These are phyloP conservation scores for Oxycera nigricornis DNA, from an alignment of 2,888 invertebrate species.

Conservation along the genomic window DNA sequence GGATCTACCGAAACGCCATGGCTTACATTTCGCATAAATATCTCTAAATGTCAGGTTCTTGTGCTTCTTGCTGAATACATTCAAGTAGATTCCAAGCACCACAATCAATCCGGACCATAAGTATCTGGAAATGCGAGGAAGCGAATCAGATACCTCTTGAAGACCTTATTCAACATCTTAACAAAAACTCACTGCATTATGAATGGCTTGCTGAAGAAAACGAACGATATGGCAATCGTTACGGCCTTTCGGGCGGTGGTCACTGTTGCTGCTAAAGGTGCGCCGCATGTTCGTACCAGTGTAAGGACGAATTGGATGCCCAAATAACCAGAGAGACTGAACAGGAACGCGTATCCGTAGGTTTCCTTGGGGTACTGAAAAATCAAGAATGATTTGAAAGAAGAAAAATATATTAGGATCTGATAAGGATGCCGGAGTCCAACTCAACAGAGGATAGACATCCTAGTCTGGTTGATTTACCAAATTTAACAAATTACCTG, in stretches of 20 bases:
- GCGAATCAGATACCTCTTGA: not conserved
- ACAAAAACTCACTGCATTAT: conserved; percentile 80
- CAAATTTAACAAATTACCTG: conserved; percentile 65
- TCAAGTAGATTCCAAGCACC: conserved; percentile 90
- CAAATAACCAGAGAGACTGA: conserved; percentile 89
- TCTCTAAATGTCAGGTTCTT: conserved; percentile 59
- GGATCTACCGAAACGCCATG: not conserved
- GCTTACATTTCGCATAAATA: conserved; percentile 31
- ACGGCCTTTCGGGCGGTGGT: conserved; percentile 91
- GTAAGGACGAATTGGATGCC: conserved; percentile 94
- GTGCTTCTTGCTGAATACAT: conserved; percentile 81
- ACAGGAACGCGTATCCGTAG: conserved; percentile 84
- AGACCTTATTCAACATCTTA: not conserved
- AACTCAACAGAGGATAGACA: not conserved
- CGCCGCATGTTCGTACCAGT: conserved; percentile 86
- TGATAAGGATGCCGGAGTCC: not conserved
- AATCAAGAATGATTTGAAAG: conserved; percentile 36
- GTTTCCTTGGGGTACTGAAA: conserved; percentile 75
- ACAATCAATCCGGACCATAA: conserved; percentile 90
- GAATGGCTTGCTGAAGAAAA: conserved; percentile 94
- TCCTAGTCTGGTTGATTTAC: not conserved
- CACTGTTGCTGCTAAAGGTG: conserved; percentile 91
- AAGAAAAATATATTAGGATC: too few relatives aligned
- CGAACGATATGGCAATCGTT: conserved; percentile 89
- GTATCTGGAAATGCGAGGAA: conserved; percentile 70